Conservation (phyloP, 2,888 invertebrate genomes). For the Empis stercorea region DNA sequence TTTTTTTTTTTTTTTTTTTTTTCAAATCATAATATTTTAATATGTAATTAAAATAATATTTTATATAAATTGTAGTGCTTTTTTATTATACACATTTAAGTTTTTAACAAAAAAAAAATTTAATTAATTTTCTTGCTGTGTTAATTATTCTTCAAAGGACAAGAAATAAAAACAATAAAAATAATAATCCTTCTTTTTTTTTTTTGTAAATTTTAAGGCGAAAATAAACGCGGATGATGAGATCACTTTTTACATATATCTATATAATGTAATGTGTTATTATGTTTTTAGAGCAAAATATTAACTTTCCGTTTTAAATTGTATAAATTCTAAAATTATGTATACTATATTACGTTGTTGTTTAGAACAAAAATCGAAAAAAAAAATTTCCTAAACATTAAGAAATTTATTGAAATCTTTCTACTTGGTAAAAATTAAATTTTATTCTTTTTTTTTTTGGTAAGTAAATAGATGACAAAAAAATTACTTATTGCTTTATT, state of each 20-base stretch:
- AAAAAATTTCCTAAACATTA: too few species aligned
- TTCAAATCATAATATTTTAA: too few species aligned
- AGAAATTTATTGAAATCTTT: too few species aligned
- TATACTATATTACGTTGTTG: too few species aligned
- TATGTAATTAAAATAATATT: conserved; percentile 13
- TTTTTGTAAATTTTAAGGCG: conserved; percentile 23
- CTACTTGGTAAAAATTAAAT: too few species aligned
- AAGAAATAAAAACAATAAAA: conserved; percentile 1
- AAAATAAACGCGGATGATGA: conserved; percentile 38
- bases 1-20: conserved; percentile 11
- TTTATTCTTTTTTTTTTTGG: not conserved
- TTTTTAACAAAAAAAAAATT: not conserved
- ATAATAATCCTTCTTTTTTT: too few species aligned
- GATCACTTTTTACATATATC: conserved; percentile 26
- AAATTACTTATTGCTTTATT: too few species aligned
- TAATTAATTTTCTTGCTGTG: conserved; percentile 1
- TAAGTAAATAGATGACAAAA: not conserved
- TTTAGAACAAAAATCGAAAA: too few species aligned
- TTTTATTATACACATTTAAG: conserved; percentile 5
- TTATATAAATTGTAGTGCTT: too few species aligned
- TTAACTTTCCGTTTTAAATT: conserved; percentile 2
- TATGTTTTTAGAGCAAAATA: conserved; percentile 21
- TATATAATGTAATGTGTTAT: too few species aligned
- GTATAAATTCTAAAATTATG: too few species aligned
- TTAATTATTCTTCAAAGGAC: conserved; percentile 6